Percentiles rank a stretch among this genome's conserved stretches.
Conservation (phyloP, 2,888 invertebrate genomes). For the Drosophila formosana region DNA sequence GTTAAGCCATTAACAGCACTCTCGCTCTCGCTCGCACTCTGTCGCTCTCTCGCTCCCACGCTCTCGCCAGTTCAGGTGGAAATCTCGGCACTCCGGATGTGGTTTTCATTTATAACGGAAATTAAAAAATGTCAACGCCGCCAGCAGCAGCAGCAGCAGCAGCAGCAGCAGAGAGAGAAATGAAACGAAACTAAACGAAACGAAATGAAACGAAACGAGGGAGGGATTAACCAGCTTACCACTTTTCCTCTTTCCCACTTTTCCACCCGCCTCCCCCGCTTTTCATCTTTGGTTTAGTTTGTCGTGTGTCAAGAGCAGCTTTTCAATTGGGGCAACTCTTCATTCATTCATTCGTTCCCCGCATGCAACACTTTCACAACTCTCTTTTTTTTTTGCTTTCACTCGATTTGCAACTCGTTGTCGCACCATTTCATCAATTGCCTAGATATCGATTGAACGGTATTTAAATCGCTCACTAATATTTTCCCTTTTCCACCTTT, state of each 20-base stretch:
- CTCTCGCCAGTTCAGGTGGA: constrained; percentile 23
- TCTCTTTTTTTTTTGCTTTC: not conserved
- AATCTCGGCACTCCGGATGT: constrained; percentile 50
- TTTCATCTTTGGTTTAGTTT: constrained; percentile 18
- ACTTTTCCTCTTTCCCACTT: not conserved
- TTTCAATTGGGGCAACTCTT: constrained; percentile 23
- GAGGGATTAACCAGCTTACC: constrained; percentile 58
- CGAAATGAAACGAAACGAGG: not conserved
- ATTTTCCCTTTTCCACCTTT: not conserved
- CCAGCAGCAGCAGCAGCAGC: constrained; percentile 18
- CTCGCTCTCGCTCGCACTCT: not conserved
- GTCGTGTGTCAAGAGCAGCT: constrained; percentile 28
- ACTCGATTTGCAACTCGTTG: not conserved
- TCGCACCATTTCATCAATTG: not conserved
- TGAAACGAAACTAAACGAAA: constrained; percentile 4
- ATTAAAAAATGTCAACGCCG: constrained; percentile 74
- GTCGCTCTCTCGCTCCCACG: not conserved
- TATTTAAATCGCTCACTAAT: not conserved
- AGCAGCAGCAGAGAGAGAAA: constrained; percentile 13
- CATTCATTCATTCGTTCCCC: not conserved
- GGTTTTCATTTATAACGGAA: constrained; percentile 79
- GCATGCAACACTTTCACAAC: not conserved
- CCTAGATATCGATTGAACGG: not conserved
- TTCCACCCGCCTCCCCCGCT: not conserved
- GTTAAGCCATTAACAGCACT: constrained; percentile 25